Evolutionary conservation across 1,140 invertebrate species (phyloP), one percentile per base, ranked within the genome.

Genomic region (Coboldia fuscipes): DNA sequence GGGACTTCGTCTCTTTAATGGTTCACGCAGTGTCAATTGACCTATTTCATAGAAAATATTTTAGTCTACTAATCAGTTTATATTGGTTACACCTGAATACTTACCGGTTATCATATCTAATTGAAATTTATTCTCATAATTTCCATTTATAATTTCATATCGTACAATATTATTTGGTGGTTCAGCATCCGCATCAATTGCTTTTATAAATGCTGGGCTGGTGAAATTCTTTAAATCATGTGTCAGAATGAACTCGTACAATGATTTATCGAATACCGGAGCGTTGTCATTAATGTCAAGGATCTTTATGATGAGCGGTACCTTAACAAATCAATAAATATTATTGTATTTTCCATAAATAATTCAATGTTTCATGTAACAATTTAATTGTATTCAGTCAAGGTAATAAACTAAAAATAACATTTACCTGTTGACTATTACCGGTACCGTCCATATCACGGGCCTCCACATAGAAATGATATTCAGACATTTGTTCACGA

Each of bases 251-350:
- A 85, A 85, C 48, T 86, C 76, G 48, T 89, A 90, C 2, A 72
- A 54, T 7, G 68, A 58, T 46, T 73, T 74, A 36, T 81, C 72
- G 45, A 92, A 93, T 33, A 70, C 58, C 13, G 86, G 86, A 29
- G 68, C 63, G 51, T 90, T 75, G 50, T 92, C 86, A 54, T 92
- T 92, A 13, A 86, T 72, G 56, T 89, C 84, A 37, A 80, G 51
- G 30, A 85, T 57, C 51, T 72, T 70, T 39, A 85, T 68, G 35
- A 75, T 65, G 29, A 89, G 63, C 36, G 68, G 66, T 34, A 78
- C 74, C 22, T 62, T 65, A 17, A 34, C n/a, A 9, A 27, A 26
- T 32, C 3, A 9, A 8, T 15, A 29, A 29, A 29, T 13, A 5
- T 8, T n/a, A 24, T 8, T 24, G 7, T 24, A n/a, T 24, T 7